These are phyloP conservation scores for Nothoprocta pentlandii DNA, from an alignment of 2,113 vertebrate genomes.

Conservation along the genomic window DNA sequence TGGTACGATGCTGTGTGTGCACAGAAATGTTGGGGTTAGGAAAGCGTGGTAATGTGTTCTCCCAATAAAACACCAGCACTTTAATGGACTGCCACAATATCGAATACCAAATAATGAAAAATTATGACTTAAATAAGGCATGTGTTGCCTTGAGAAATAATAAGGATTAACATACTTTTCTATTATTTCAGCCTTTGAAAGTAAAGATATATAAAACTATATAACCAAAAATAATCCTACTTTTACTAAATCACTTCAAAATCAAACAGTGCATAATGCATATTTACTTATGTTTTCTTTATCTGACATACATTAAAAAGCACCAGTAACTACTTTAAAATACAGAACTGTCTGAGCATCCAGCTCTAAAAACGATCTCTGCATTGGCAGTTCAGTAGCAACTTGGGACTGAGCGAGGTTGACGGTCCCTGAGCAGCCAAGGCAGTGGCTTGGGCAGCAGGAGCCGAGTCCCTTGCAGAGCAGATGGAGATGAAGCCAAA, in stretches of 20 bases:
- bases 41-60: background rate
- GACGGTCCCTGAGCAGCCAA: accelerated
- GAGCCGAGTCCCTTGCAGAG: background rate
- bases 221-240: background rate
- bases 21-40: background rate
- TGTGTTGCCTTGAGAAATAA: background rate
- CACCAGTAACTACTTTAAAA: background rate
- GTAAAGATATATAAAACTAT: background rate
- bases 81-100: background rate
- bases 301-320: background rate
- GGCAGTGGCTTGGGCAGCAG: background rate
- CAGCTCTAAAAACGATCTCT: background rate
- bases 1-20: background rate
- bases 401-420: background rate
- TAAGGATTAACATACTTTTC: background rate
- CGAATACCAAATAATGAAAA: background rate
- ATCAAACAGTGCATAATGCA: background rate
- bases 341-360: background rate
- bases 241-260: background rate
- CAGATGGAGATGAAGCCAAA: background rate
- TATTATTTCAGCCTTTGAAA: background rate
- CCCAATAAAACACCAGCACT: background rate
- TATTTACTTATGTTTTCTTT: background rate
- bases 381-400: background rate
- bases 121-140: background rate